A percentile compares a stretch with the other conserved stretches of the same genome.
phyloP scores from a whole-genome alignment of 1,140 invertebrate species.

The Saccostrea echinata region DNA sequence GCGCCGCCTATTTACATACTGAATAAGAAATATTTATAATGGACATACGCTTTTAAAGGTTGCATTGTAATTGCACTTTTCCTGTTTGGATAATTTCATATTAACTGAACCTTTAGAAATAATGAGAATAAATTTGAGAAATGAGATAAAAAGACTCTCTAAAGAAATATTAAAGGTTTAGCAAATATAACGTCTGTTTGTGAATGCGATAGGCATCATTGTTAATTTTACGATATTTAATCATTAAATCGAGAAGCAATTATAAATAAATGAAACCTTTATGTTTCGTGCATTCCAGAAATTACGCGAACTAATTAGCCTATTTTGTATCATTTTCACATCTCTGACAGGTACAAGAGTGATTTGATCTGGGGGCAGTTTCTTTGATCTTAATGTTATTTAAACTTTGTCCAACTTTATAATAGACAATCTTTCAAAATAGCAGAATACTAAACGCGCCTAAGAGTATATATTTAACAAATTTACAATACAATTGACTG shows the following conservation, averaged over 20 bases:
- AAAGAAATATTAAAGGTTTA: neutral
- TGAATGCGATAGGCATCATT: neutral
- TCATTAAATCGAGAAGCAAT: neutral
- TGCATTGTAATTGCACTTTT: neutral
- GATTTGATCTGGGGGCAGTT: neutral
- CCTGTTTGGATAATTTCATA: neutral
- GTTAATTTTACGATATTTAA: neutral
- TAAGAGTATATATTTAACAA: neutral
- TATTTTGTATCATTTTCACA: neutral
- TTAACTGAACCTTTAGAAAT: neutral
- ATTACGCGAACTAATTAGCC: neutral
- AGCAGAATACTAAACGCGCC: neutral
- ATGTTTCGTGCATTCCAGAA: conserved; percentile 5
- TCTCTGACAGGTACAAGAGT: neutral
- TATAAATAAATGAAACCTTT: neutral
- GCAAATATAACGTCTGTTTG: neutral
- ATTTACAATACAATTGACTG: neutral
- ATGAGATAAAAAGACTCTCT: neutral
- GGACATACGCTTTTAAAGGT: neutral
- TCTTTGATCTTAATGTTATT: neutral
- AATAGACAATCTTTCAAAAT: neutral
- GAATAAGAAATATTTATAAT: neutral
- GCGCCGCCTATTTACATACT: neutral
- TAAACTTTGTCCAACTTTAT: conserved; percentile 20
- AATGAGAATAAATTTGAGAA: neutral